These are phyloP conservation scores for Cyrtorhinus lividipennis DNA, from an alignment of 1,140 invertebrate species.

Conservation along the genomic window DNA sequence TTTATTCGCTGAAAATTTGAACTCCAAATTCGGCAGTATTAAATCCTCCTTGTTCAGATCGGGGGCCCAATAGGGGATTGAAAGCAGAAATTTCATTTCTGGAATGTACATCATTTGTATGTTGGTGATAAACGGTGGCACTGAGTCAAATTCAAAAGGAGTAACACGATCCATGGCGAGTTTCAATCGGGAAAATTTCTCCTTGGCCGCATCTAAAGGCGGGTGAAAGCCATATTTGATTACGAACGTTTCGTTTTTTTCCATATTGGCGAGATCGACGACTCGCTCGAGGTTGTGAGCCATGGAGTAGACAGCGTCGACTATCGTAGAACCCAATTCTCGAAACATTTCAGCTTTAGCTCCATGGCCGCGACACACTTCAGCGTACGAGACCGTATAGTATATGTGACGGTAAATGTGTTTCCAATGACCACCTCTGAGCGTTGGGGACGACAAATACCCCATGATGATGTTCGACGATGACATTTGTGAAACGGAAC, in stretches of 20 bases:
- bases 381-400: constrained; percentile 16
- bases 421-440: constrained; percentile 40
- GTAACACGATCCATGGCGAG: constrained; percentile 6
- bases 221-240: constrained; percentile 50
- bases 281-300: constrained; percentile 39
- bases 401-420: constrained; percentile 36
- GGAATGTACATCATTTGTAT: constrained; percentile 54
- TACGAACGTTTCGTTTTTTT: constrained; percentile 42
- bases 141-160: constrained; percentile 40
- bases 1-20: constrained; percentile 46
- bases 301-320: constrained; percentile 50
- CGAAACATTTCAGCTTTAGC: not conserved
- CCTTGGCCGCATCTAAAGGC: constrained; percentile 38
- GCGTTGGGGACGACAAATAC: constrained; percentile 33
- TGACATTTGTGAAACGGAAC: constrained; percentile 41
- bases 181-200: constrained; percentile 12
- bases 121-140: constrained; percentile 46
- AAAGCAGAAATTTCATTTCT: constrained; percentile 63
- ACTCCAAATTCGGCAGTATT: constrained; percentile 41
- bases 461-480: constrained; percentile 35
- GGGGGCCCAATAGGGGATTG: constrained; percentile 44
- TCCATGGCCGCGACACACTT: constrained; percentile 5
- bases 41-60: constrained; percentile 35
- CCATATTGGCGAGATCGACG: constrained; percentile 53
- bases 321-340: constrained; percentile 23